phyloP scores from a whole-genome alignment of 2,888 invertebrate species.

The Ormyrus rosae region DNA sequence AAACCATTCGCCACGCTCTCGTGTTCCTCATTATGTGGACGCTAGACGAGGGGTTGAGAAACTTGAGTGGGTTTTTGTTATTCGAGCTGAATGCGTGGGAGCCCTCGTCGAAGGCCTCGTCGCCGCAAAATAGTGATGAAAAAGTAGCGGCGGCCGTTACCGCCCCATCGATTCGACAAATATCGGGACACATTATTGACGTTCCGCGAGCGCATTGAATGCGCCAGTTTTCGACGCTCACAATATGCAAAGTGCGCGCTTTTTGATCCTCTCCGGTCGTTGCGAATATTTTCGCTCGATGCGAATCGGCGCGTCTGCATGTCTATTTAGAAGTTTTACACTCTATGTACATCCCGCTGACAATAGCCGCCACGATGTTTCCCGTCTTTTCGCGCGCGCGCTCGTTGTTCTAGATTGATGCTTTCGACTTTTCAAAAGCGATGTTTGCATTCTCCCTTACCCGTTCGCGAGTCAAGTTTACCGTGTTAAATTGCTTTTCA shows the following conservation, averaged over 20 bases:
- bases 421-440: slow-evolving; percentile 12
- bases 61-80: too few species aligned
- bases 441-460: not conserved
- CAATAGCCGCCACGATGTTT: not conserved
- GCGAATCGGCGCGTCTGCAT: too few species aligned
- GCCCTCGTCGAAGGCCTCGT: too few species aligned
- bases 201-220: not conserved
- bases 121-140: too few species aligned
- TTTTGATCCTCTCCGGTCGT: not conserved
- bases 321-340: not conserved
- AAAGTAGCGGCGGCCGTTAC: not conserved
- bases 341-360: not conserved
- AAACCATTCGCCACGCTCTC: too few species aligned
- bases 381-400: not conserved
- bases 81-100: too few species aligned
- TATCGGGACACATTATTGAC: slow-evolving; percentile 32
- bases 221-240: slow-evolving; percentile 17
- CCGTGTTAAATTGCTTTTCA: too few species aligned
- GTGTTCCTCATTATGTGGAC: too few species aligned
- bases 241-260: not conserved
- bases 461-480: not conserved
- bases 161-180: slow-evolving; percentile 6
- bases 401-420: not conserved
- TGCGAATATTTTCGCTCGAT: slow-evolving; percentile 1
- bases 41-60: too few species aligned